Evolutionary conservation across 2,797 vertebrate genomes (phyloP).

Genomic region (Atherinosoma microstoma): DNA sequence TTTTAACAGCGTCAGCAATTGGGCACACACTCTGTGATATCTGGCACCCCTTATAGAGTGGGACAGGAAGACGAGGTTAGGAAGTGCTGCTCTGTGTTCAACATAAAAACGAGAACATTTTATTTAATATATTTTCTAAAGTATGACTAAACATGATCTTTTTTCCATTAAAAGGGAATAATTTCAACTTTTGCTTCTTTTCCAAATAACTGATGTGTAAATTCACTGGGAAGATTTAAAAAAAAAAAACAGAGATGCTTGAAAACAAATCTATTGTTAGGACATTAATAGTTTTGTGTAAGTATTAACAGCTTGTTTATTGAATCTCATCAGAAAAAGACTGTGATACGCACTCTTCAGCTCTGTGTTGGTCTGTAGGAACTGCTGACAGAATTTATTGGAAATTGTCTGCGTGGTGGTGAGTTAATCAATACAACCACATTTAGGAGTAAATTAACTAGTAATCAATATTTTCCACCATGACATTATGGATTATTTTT

Average conservation of each 20-base stretch:
- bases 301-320: background rate
- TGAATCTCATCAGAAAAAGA: background rate
- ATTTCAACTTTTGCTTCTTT: background rate
- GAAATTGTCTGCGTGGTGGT: background rate
- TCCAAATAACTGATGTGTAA: too few species aligned
- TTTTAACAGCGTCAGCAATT: background rate
- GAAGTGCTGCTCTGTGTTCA: background rate
- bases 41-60: background rate
- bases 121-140: background rate
- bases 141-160: background rate
- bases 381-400: conserved; percentile 9
- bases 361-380: conserved; percentile 5
- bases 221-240: too few species aligned
- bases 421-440: conserved; percentile 11
- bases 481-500: conserved; percentile 6
- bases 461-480: conserved; percentile 7
- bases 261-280: background rate
- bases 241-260: background rate
- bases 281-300: background rate
- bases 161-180: background rate
- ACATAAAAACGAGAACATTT: background rate
- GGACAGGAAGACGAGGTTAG: background rate
- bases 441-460: conserved; percentile 11
- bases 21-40: too few species aligned
- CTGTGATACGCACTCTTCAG: background rate